Evolutionary conservation across 2,888 invertebrate species (phyloP).

Genomic region (Bellardia pandia): DNA sequence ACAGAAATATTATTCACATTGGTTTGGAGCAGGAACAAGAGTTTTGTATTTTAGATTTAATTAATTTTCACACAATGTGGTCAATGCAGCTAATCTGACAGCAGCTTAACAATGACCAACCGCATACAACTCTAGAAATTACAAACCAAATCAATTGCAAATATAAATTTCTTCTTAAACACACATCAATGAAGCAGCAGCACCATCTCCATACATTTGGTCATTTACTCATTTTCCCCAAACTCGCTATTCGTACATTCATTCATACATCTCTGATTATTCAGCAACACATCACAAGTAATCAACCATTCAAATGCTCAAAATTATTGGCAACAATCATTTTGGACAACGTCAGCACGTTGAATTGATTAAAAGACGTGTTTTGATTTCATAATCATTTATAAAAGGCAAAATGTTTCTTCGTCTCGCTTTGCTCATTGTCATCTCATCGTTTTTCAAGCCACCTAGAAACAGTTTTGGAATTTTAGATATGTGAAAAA

Average conservation of each 20-base stretch:
- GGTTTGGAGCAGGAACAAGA: not conserved
- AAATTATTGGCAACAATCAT: conserved; percentile 72
- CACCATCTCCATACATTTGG: conserved; percentile 26
- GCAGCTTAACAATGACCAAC: conserved; percentile 48
- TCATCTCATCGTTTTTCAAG: conserved; percentile 17
- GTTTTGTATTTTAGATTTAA: conserved; percentile 65
- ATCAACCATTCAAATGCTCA: conserved; percentile 54
- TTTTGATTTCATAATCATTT: conserved; percentile 78
- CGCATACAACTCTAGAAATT: conserved; percentile 46
- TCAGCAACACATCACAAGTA: conserved; percentile 37
- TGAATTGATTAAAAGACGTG: conserved; percentile 81
- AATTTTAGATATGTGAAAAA: conserved; percentile 43
- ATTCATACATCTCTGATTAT: conserved; percentile 36
- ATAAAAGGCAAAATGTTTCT: conserved; percentile 59
- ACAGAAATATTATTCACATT: conserved; percentile 30
- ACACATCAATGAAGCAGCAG: conserved; percentile 9
- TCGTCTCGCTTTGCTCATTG: conserved; percentile 1
- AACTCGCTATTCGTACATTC: not conserved
- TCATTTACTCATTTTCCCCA: conserved; percentile 35
- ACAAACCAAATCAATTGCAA: conserved; percentile 64
- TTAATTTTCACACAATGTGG: conserved; percentile 71
- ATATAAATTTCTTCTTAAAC: conserved; percentile 22
- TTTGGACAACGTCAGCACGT: conserved; percentile 77
- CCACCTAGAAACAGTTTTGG: not conserved
- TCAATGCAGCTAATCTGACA: conserved; percentile 71